These are phyloP conservation scores for Oncopodura yosiiana DNA, from an alignment of 1,140 invertebrate species.

Conservation along the genomic window DNA sequence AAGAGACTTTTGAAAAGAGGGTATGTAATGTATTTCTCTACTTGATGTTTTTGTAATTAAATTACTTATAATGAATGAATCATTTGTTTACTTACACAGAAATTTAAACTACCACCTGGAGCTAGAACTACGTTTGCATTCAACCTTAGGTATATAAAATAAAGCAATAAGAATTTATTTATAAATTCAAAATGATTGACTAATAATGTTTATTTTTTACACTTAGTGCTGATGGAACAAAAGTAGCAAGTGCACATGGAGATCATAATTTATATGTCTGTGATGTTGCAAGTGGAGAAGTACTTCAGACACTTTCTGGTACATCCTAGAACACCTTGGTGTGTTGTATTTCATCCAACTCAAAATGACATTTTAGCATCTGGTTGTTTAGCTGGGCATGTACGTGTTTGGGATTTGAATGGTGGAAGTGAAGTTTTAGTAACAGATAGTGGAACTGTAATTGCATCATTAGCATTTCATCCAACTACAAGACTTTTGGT, in stretches of 20 bases:
- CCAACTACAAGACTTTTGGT: constrained; percentile 69
- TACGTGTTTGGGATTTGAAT: constrained; percentile 80
- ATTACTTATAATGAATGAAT: neutral
- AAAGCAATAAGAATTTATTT: neutral
- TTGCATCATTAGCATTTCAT: constrained; percentile 78
- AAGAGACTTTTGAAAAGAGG: constrained; percentile 19
- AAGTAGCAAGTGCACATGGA: constrained; percentile 79
- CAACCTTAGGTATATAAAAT: constrained; percentile 5
- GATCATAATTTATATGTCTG: constrained; percentile 86
- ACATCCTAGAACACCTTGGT: constrained; percentile 88
- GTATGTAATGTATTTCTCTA: constrained; percentile 9
- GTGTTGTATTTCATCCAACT: constrained; percentile 77
- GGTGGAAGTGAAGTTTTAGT: constrained; percentile 77
- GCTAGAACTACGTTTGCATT: constrained; percentile 34
- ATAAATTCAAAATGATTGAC: neutral
- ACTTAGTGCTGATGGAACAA: constrained; percentile 52
- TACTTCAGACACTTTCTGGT: constrained; percentile 64
- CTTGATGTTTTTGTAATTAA: constrained; percentile 1
- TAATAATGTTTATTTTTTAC: neutral
- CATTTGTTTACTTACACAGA: constrained; percentile 8
- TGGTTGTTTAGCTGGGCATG: constrained; percentile 80
- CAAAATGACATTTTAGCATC: constrained; percentile 73
- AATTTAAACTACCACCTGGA: constrained; percentile 32
- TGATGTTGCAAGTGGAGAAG: constrained; percentile 66
- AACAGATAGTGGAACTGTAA: constrained; percentile 57